Conservation (phyloP, 1,140 invertebrate species). For the Frieseomelitta varia region DNA sequence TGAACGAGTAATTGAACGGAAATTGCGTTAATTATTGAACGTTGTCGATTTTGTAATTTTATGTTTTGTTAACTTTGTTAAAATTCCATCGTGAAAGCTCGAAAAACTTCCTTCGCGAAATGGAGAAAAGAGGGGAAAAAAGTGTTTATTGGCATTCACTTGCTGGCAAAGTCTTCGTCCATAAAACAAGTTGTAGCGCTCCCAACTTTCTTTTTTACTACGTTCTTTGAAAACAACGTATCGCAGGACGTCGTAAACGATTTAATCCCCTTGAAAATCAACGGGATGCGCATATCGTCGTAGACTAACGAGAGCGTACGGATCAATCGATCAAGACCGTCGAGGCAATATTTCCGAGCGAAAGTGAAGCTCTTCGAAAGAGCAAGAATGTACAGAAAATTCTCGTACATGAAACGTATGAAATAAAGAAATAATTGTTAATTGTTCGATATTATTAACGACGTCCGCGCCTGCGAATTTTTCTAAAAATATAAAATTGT, state of each 20-base stretch:
- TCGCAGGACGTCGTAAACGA: conserved; percentile 20
- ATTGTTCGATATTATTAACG: no score
- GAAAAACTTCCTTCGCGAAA: background rate
- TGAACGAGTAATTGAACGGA: background rate
- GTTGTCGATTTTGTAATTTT: background rate
- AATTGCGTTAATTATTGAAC: no score
- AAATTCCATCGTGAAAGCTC: background rate
- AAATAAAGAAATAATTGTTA: no score
- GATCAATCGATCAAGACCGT: background rate
- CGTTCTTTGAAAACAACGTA: conserved; percentile 21
- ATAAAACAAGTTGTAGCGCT: conserved; percentile 32
- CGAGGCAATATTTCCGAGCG: no score
- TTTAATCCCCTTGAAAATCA: conserved; percentile 17
- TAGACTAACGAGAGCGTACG: background rate
- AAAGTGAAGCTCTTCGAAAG: background rate
- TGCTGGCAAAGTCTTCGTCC: background rate
- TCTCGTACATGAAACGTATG: background rate
- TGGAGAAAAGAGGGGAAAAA: background rate
- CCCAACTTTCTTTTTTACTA: background rate
- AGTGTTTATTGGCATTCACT: conserved; percentile 30
- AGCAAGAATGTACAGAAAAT: background rate
- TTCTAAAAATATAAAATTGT: no score
- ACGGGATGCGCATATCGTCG: background rate
- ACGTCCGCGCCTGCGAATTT: no score
- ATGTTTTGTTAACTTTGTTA: conserved; percentile 6